Base-by-base conservation (phyloP, 1,140 invertebrate genomes). In the Chionoecetes opilio region DNA sequence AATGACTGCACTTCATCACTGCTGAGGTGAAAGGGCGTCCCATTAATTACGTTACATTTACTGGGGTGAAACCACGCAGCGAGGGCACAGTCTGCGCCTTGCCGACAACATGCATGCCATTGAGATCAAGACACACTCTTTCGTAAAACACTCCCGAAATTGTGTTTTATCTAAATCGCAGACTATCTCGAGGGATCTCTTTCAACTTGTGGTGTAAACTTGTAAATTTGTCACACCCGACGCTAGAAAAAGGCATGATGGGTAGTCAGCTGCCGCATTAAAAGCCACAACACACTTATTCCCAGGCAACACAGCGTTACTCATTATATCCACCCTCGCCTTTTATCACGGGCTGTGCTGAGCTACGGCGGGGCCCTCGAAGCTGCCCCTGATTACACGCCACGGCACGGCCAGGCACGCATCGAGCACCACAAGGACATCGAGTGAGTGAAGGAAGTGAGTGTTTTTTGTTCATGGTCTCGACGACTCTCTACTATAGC, bases 1-100 rank as follows among this genome's bases (percentile, higher is more conserved):
- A 75, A 93, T 93, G 26, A 31, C 29, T 53, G 31, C 86, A 87
- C 92, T 93, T 31, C 31, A 53, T 93, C 92, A 93, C 85, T 93
- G 92, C 38, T 93, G 41, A 63, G 46, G 41, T 26, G 37, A 46
- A 53, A 41, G 92, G 86, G 53, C 82, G n/a, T 86, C 84, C 35
- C 92, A 93, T 86, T 93, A 93, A 41, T 93, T 86, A 63, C 14
- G 82, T 88, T 38, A 11, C 86, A 63, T 63, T 88, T 31, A 34
- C 63, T n/a, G 85, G 34, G 34, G 85, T 34, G 29, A 31, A n/a
- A 38, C 86, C 26, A 17, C 35, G 3, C 0, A 38, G 38, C 88
- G 34, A 90, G 38, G 29, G 29, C 31, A 90, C 35, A 46, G 9
- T 21, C 5, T 29, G 37, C 21, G n/a, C 29, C 41, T 17, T 29